These are phyloP conservation scores for Macrobrachium nipponense DNA, from an alignment of 1,140 invertebrate species.

Conservation along the genomic window DNA sequence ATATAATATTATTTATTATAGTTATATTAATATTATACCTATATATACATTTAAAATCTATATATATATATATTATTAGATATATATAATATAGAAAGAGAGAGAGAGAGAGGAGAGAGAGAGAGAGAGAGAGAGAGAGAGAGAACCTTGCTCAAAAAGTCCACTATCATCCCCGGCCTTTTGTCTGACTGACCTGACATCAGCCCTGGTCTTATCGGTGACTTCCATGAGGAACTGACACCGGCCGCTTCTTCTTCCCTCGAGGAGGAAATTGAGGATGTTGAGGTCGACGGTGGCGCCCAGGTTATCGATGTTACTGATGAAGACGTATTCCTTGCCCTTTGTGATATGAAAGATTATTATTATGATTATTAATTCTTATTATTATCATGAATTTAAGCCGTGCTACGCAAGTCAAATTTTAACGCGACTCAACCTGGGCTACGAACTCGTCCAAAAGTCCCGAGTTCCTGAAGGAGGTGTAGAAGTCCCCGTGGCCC, in stretches of 20 bases:
- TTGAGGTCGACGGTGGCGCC: constrained; percentile 98
- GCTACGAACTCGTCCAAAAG: constrained; percentile 90
- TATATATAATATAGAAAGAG: no score
- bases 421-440: constrained; percentile 67
- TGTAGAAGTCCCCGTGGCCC: constrained; percentile 99
- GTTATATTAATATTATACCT: no score
- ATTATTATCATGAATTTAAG: no score
- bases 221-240: constrained; percentile 99
- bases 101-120: no score
- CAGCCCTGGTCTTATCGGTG: constrained; percentile 98
- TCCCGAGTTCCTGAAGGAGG: constrained; percentile 94
- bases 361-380: not conserved
- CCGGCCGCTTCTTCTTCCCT: constrained; percentile 70
- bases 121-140: no score
- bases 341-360: constrained; percentile 1
- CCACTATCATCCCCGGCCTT: not conserved
- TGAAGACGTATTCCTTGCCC: constrained; percentile 94
- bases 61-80: no score
- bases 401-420: not conserved
- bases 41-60: no score
- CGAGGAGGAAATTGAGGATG: constrained; percentile 89
- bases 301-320: constrained; percentile 99
- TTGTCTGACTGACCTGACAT: constrained; percentile 80
- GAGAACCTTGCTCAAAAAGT: not conserved
- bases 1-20: no score